Evolutionary conservation across 1,140 invertebrate genomes (phyloP), one percentile per base, ranked within the genome.

Genomic region (Drosophila willistoni): DNA sequence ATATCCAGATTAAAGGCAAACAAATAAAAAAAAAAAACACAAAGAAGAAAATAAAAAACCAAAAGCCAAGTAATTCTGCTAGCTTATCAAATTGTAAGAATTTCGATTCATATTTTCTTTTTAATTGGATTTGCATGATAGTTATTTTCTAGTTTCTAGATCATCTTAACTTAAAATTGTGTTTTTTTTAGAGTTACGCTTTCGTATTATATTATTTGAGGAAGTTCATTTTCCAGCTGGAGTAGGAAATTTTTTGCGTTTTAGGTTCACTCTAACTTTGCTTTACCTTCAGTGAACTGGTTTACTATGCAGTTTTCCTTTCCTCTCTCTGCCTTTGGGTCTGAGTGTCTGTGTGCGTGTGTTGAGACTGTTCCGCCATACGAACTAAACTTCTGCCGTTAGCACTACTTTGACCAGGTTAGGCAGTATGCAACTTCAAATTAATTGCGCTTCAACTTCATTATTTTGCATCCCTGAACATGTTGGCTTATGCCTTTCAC

Each of bases 381-480:
- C n/a, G 19, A 4, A 51, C 44, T 22, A 22, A 51, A 51, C 44
- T 51, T 36, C n/a, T n/a, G 55, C 29, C 55, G n/a, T 57, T 57
- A 17, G 55, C 14, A 36, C 56, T 17, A 36, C 64, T 76, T 56
- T 64, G 80, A 42, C 65, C 56, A 55, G 62, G 64, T 60, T 67
- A 57, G 61, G 71, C 47, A 36, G 14, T 61, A 71, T 63, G 70
- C 75, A 77, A 77, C 77, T 87, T 76, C 68, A 83, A 87, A 87
- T 86, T 86, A 86, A 86, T 86, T 86, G 79, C 83, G 72, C 79
- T 86, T 67, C 79, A 87, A 87, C 84, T 87, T 86, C 76, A 86
- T 86, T 87, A 86, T 86, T 87, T 77, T 86, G 83, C 83, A 86
- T 89, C 79, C 79, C 76, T 87, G 76, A 82, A 67, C 83, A 77